A percentile compares a stretch with the other conserved stretches of the same genome.
Conservation (phyloP, 2,888 invertebrate genomes). For the Pharmacophagus antenor region DNA sequence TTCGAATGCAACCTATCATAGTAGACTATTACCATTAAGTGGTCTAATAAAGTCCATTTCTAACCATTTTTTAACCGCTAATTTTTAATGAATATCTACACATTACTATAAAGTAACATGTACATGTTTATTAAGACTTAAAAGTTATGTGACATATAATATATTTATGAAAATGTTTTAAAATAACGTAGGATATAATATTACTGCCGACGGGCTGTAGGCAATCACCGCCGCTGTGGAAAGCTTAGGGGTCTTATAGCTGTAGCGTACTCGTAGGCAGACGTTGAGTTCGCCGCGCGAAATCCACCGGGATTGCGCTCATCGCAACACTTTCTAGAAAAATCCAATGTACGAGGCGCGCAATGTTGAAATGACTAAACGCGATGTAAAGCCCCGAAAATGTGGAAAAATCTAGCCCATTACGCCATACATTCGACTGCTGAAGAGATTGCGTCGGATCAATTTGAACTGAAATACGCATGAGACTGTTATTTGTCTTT, state of each 20-base stretch:
- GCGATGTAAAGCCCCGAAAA: slow-evolving; percentile 41
- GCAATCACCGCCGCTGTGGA: slow-evolving; percentile 48
- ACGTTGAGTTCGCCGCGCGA: slow-evolving; percentile 45
- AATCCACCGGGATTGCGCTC: slow-evolving; percentile 63
- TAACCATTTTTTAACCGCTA: too few species aligned
- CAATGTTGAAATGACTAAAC: slow-evolving; percentile 39
- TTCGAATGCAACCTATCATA: too few species aligned
- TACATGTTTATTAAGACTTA: too few species aligned
- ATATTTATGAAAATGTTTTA: background rate
- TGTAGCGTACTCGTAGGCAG: too few species aligned
- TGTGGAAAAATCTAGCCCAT: slow-evolving; percentile 38
- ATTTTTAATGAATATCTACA: too few species aligned
- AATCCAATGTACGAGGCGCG: slow-evolving; percentile 60
- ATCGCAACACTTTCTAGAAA: slow-evolving; percentile 51
- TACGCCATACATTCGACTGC: slow-evolving; percentile 31
- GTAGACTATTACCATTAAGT: too few species aligned
- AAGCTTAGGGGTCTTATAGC: slow-evolving; percentile 56
- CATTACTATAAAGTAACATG: too few species aligned
- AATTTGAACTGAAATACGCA: slow-evolving; percentile 30
- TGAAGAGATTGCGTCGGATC: slow-evolving; percentile 36
- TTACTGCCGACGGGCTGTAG: background rate
- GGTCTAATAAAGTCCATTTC: too few species aligned
- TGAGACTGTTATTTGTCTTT: background rate
- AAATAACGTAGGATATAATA: background rate
- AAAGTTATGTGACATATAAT: background rate